Conservation (phyloP, 2,113 vertebrate genomes). For the Malurus melanocephalus region DNA sequence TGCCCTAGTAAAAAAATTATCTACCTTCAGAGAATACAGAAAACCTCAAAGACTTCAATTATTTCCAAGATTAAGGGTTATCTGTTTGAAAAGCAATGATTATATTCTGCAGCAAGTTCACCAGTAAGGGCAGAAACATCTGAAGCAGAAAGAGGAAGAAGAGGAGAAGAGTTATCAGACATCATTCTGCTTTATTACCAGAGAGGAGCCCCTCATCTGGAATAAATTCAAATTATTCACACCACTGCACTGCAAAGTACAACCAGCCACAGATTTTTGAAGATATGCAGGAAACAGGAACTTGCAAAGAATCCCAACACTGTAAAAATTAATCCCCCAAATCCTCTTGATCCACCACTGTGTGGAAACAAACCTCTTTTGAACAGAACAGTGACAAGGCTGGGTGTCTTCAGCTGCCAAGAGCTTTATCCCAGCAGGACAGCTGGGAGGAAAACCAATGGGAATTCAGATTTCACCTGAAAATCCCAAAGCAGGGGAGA, state of each 20-base stretch:
- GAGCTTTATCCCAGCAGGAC: background rate
- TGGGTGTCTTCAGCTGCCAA: background rate
- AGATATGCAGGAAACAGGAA: background rate
- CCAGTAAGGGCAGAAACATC: background rate
- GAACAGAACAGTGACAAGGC: rapidly evolving
- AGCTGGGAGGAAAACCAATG: background rate
- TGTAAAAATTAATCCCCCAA: background rate
- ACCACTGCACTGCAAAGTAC: background rate
- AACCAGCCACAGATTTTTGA: background rate
- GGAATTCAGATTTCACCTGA: background rate
- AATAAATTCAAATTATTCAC: background rate
- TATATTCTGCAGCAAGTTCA: background rate
- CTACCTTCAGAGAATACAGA: background rate
- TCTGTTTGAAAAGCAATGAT: conserved; percentile 4
- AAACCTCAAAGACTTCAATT: conserved; percentile 5
- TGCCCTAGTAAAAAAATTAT: background rate
- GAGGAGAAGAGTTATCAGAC: background rate
- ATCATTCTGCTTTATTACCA: background rate
- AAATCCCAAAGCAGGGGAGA: background rate
- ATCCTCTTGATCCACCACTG: background rate
- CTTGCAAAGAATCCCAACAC: background rate
- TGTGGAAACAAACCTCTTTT: background rate
- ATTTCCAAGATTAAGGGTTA: conserved; percentile 19
- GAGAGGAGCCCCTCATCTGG: background rate
- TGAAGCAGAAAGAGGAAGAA: conserved; percentile 1